These are phyloP conservation scores for Dryobotodes eremita DNA, from an alignment of 2,888 invertebrate species.

Conservation along the genomic window DNA sequence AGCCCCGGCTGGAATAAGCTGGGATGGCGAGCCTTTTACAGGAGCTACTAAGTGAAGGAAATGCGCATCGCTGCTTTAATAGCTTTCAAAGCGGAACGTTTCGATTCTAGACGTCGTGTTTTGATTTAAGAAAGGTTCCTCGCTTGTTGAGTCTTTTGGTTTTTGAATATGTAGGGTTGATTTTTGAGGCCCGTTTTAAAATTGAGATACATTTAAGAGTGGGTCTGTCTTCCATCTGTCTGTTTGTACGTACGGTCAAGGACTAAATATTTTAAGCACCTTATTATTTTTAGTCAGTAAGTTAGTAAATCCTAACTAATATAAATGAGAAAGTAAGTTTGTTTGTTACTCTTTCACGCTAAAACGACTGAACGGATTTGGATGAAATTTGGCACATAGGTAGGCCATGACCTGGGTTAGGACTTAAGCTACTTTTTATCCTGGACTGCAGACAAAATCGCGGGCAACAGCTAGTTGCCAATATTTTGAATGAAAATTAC, in stretches of 20 bases:
- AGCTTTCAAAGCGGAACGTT: constrained; percentile 60
- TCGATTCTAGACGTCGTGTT: constrained; percentile 44
- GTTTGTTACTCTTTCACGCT: too few relatives aligned
- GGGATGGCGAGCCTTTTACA: constrained; percentile 63
- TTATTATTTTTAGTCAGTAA: too few relatives aligned
- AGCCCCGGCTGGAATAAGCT: constrained; percentile 69
- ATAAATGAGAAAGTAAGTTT: too few relatives aligned
- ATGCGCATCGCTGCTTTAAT: constrained; percentile 62
- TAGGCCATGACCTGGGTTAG: too few relatives aligned
- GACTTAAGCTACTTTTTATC: too few relatives aligned
- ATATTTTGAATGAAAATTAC: background rate
- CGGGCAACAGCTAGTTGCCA: too few relatives aligned
- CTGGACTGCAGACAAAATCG: too few relatives aligned
- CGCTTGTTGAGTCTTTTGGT: background rate
- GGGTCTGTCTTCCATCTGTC: background rate
- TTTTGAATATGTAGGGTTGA: background rate
- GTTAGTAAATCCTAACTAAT: too few relatives aligned
- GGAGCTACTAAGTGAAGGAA: constrained; percentile 66
- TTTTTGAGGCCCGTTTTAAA: background rate
- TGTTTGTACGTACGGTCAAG: too few relatives aligned
- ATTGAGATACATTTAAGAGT: background rate
- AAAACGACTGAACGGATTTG: too few relatives aligned
- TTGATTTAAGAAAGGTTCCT: constrained; percentile 23
- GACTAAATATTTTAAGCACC: too few relatives aligned
- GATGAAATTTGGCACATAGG: too few relatives aligned